Conservation (phyloP, 1,140 invertebrate species). For the Coptotermes formosanus region DNA sequence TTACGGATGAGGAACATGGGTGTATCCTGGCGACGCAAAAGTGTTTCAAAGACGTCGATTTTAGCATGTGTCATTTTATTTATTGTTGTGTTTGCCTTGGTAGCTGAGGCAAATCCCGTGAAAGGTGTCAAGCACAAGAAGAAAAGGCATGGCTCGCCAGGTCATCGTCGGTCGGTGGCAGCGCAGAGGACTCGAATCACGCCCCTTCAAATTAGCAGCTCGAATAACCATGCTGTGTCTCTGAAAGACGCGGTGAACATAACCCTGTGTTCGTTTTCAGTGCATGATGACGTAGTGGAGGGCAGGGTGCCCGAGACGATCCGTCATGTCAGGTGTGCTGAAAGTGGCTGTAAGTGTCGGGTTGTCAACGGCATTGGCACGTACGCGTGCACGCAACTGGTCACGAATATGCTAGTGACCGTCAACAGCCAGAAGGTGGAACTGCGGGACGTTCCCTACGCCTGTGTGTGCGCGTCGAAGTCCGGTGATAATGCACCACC, state of each 20-base stretch:
- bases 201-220: background rate
- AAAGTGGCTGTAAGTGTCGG: background rate
- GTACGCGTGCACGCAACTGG: background rate
- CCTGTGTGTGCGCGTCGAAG: background rate
- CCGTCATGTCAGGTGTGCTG: background rate
- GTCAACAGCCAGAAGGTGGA: background rate
- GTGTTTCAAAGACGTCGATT: background rate
- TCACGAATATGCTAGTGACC: background rate
- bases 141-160: background rate
- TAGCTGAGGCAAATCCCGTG: background rate
- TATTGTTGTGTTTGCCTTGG: background rate
- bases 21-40: background rate
- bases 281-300: background rate
- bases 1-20: too few relatives aligned
- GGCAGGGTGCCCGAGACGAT: background rate
- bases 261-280: background rate
- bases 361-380: background rate
- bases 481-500: background rate
- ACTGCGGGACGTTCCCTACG: background rate
- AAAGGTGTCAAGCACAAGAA: background rate
- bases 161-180: background rate
- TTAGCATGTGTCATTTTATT: background rate
- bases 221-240: background rate
- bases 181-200: background rate
- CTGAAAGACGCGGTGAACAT: background rate